Conservation (phyloP, 1,140 invertebrate genomes). For the Dinoponera quadriceps region DNA sequence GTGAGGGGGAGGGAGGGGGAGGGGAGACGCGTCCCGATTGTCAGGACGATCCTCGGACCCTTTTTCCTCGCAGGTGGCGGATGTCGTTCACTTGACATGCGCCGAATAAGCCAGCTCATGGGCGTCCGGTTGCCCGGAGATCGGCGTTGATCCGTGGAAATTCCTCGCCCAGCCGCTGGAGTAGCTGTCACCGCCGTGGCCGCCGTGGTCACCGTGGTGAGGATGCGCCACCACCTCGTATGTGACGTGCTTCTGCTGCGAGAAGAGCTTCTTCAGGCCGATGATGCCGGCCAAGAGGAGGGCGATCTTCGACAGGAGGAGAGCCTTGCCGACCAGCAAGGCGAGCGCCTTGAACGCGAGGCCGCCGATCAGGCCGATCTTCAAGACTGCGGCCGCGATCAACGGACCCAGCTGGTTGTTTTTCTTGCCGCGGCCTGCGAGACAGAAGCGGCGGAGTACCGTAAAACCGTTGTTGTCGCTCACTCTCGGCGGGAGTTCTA, state of each 20-base stretch:
- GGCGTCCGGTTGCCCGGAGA: conserved; percentile 83
- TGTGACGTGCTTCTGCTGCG: conserved; percentile 90
- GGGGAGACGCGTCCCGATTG: too few relatives aligned
- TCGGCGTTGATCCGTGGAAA: conserved; percentile 84
- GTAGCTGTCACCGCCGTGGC: conserved; percentile 86
- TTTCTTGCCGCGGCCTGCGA: conserved; percentile 89
- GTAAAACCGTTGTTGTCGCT: conserved; percentile 20
- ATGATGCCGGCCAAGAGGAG: conserved; percentile 92
- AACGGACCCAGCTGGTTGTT: conserved; percentile 91
- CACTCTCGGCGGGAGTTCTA: conserved; percentile 52
- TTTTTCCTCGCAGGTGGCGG: not conserved
- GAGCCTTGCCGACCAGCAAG: conserved; percentile 93
- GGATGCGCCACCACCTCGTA: conserved; percentile 91
- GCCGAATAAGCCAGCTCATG: conserved; percentile 89
- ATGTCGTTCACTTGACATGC: conserved; percentile 81
- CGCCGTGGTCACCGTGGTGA: conserved; percentile 86
- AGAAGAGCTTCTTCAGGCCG: conserved; percentile 93
- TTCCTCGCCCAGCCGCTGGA: conserved; percentile 88
- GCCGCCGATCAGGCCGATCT: conserved; percentile 92
- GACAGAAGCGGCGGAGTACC: not conserved
- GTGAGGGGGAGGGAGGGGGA: too few relatives aligned
- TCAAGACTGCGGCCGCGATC: conserved; percentile 91
- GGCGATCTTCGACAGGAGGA: conserved; percentile 93
- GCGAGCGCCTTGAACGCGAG: conserved; percentile 92
- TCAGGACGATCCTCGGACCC: conserved; percentile 1